These are phyloP conservation scores for Ectemnius lituratus DNA, from an alignment of 2,888 invertebrate genomes.

Conservation along the genomic window DNA sequence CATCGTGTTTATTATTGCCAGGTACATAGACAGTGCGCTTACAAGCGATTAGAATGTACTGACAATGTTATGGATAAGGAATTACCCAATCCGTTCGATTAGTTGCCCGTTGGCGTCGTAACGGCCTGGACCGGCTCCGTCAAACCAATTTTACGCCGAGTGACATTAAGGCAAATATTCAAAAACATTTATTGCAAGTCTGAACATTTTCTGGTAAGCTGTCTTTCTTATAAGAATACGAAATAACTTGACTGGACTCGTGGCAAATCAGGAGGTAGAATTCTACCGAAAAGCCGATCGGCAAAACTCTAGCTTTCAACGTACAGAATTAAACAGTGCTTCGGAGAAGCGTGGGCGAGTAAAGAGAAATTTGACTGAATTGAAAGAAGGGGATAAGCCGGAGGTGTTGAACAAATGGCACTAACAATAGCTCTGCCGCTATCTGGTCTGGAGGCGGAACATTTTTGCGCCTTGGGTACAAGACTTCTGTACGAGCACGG, in stretches of 20 bases:
- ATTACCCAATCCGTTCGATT: slow-evolving; percentile 16
- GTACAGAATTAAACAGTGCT: no score
- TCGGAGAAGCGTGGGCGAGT: no score
- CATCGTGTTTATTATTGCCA: no score
- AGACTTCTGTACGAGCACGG: slow-evolving; percentile 77
- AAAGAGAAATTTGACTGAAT: no score
- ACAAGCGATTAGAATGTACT: no score
- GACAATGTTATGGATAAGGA: slow-evolving; percentile 10
- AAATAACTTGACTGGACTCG: no score
- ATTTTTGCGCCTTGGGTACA: slow-evolving; percentile 78
- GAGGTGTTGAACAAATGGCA: slow-evolving; percentile 77
- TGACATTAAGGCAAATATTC: slow-evolving; percentile 6
- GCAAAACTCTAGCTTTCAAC: no score
- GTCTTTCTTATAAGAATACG: no score
- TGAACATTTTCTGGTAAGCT: not conserved
- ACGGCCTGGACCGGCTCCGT: slow-evolving; percentile 27
- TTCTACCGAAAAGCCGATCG: no score
- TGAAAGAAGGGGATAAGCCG: no score
- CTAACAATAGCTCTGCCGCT: slow-evolving; percentile 82
- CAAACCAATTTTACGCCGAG: not conserved
- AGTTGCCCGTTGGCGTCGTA: slow-evolving; percentile 55
- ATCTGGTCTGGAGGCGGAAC: slow-evolving; percentile 80
- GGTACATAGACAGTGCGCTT: no score
- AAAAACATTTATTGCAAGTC: not conserved
- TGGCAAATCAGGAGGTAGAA: no score